Evolutionary conservation across 2,888 invertebrate species (phyloP), one percentile per base, ranked within the genome.

Genomic region (Volucella inanis): DNA sequence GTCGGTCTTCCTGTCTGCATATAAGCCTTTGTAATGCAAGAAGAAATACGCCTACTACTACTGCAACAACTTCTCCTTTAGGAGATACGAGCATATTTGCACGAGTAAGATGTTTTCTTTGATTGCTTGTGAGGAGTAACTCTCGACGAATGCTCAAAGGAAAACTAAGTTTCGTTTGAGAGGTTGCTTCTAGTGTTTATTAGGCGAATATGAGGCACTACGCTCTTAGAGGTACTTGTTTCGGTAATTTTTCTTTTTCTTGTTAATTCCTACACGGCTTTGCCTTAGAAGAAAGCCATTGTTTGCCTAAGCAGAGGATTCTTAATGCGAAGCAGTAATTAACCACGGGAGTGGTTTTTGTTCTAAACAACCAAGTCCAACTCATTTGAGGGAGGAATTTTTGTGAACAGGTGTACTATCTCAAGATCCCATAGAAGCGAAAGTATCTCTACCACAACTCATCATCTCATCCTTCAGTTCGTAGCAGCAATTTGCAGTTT

Each of bases 391-490:
- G 31, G 31, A 31, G 31, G 31, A 31, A 31, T 31, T 31, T 31
- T 31, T 12, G 47, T 47, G 57, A 68, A 68, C 68, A 68, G 68
- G 55, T 68, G 68, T 43, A 68, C 55, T 68, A 31, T 8, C 54
- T 68, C 22, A 57, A 22, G 55, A 45, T 45, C 55, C 55, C 68
- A 55, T 38, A 47, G 47, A 38, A 22, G 43, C 38, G 43, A 57
- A n/a, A 1, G 6, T 31, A 31, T 31, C 31, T 31, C 6, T 31
- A 31, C 31, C 31, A 6, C 6, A 31, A 31, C 31, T 31, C 31
- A 31, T 31, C 31, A 31, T 31, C 31, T 3, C 2, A 6, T 31
- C 31, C 31, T 31, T 31, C 31, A 6, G 0, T 31, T 31, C 4
- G 6, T 31, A 31, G 31, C 31, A 31, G 31, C 6, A 31, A 31